Base-by-base conservation (phyloP, 2,797 vertebrate genomes). In the Lateolabrax maculatus region DNA sequence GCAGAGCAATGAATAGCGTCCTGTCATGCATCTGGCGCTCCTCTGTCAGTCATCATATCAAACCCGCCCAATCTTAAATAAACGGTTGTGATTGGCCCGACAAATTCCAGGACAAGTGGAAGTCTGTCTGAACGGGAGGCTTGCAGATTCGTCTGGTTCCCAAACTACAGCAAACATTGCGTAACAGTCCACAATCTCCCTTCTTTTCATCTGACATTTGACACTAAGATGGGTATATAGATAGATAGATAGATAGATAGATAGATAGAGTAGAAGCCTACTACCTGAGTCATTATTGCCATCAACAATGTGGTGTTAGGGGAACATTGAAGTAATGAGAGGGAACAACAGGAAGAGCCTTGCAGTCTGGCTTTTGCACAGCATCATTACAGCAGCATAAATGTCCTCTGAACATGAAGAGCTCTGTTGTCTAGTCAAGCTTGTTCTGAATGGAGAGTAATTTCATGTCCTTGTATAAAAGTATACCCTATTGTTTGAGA, bases 401-500 rank as follows among this genome's bases (percentile, higher is more conserved):
- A 84, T 72, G 84, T 89, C 72, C 85, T 81, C 76, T 69, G 83
- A 85, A 89, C 85, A 90, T 87, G 77, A 86, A 88, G 80, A 85
- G 76, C 86, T 80, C 77, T 88, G 84, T 90, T 91, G 87, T 92
- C 86, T 89, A 80, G 83, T 91, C 81, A 81, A 87, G 81, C 80
- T 82, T 84, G 80, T 89, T 90, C 90, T 93, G 85, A 91, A 92
- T 90, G 84, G 85, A 92, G 87, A 93, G 90, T 92, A 91, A 94
- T 95, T 94, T 90, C 89, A 93, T 91, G 92, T 91, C 88, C 90
- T 93, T 86, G 89, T 93, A 90, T 94, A 93, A 94, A 94, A 95
- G 93, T 91, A 94, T 86, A 94, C 94, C 93, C 94, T 93, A 95
- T 96, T 96, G 95, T 96, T 96, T 95, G 91, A 92, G 92, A 96